A percentile compares a stretch with the other conserved stretches of the same genome.
Evolutionary conservation across 30 jellyfish, hydroid and myxozoan genomes (phyloP).

Genomic region (Aurelia coerulea): DNA sequence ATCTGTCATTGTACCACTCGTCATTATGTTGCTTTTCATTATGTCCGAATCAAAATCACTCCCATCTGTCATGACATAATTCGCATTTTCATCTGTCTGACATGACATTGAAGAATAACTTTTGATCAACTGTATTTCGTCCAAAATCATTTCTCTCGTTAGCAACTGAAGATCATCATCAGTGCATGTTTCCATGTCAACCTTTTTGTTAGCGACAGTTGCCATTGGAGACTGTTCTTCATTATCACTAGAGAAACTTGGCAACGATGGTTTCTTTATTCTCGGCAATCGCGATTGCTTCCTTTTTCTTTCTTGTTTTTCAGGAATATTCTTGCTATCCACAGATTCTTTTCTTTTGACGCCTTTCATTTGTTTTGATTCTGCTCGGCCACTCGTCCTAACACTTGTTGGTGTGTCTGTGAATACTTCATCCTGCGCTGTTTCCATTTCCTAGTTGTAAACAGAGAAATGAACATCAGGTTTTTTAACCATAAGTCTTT

Average conservation of each 20-base stretch:
- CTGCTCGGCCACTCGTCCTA: neutral
- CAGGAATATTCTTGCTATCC: no score
- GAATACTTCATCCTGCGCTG: neutral
- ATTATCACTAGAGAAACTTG: neutral
- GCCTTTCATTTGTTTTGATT: no score
- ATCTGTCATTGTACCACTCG: neutral
- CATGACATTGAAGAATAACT: constrained; percentile 29
- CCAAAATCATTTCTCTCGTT: neutral
- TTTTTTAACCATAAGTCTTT: no score
- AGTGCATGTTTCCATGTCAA: constrained; percentile 3
- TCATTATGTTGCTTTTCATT: no score
- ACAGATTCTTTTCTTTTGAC: no score
- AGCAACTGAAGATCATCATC: constrained; percentile 10
- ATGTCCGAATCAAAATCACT: no score
- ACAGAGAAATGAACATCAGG: neutral
- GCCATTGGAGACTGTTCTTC: neutral
- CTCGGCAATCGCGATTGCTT: neutral
- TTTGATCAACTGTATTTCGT: neutral
- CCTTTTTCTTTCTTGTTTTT: no score
- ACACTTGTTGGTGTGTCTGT: neutral
- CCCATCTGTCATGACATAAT: constrained; percentile 9
- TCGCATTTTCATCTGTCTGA: constrained; percentile 62
- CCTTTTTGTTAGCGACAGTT: neutral
- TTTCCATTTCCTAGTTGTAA: neutral
- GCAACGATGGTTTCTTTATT: neutral